phyloP scores from a whole-genome alignment of 2,888 invertebrate genomes.

The Melanostoma scalare region DNA sequence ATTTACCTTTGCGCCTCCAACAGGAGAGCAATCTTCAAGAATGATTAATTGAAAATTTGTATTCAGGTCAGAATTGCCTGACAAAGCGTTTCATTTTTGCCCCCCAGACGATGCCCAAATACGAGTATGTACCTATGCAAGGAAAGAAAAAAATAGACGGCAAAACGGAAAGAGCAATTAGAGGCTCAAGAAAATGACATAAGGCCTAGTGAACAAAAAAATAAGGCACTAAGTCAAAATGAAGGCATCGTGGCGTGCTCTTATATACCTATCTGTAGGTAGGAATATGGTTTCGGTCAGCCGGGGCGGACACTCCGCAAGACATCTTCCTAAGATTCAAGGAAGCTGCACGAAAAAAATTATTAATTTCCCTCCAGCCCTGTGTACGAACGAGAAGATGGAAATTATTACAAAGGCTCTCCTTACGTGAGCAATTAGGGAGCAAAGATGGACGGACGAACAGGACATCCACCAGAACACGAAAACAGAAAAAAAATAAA shows the following conservation, averaged over 20 bases:
- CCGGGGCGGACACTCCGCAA: slow-evolving; percentile 5
- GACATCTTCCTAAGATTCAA: slow-evolving; percentile 27
- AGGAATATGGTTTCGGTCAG: slow-evolving; percentile 13
- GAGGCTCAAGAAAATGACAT: slow-evolving; percentile 48
- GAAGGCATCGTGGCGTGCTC: slow-evolving; percentile 50
- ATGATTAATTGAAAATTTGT: slow-evolving; percentile 72
- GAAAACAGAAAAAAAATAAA: slow-evolving; percentile 12
- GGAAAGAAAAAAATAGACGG: slow-evolving; percentile 37
- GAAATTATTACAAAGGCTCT: slow-evolving; percentile 63
- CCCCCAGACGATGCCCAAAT: background rate
- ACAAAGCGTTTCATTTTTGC: slow-evolving; percentile 57
- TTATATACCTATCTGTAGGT: too few relatives aligned
- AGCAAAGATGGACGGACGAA: slow-evolving; percentile 35
- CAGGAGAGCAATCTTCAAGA: slow-evolving; percentile 45
- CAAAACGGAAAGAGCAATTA: slow-evolving; percentile 64
- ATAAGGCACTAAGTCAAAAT: slow-evolving; percentile 68
- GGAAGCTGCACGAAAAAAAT: slow-evolving; percentile 42
- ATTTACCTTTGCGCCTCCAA: slow-evolving; percentile 53
- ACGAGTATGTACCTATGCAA: background rate
- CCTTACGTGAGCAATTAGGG: slow-evolving; percentile 71
- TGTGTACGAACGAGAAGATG: slow-evolving; percentile 49
- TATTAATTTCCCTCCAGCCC: slow-evolving; percentile 55
- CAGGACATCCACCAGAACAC: slow-evolving; percentile 41
- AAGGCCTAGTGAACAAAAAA: slow-evolving; percentile 26
- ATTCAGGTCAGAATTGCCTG: slow-evolving; percentile 68